A percentile compares a stretch with the other conserved stretches of the same genome.
These are phyloP conservation scores for Parauchenoglanis punctatus DNA, from an alignment of 2,797 vertebrate species.

Conservation along the genomic window DNA sequence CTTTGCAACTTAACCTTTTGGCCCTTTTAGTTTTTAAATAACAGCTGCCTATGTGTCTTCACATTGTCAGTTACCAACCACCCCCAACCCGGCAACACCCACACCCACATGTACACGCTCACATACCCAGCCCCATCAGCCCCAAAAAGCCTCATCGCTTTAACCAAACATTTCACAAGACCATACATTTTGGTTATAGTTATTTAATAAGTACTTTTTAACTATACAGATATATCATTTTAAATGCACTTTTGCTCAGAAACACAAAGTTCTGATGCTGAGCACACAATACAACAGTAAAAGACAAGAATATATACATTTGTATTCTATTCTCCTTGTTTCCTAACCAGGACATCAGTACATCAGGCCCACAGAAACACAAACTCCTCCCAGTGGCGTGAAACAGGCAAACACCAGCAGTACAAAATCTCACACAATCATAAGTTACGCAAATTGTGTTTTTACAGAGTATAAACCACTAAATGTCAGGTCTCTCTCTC, in stretches of 20 bases:
- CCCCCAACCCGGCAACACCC: conserved; percentile 3
- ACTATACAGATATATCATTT: conserved; percentile 61
- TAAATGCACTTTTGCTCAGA: conserved; percentile 52
- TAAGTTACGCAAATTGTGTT: conserved; percentile 32
- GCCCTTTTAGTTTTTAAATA: not conserved
- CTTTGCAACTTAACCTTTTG: not conserved
- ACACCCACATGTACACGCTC: not conserved
- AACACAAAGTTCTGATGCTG: conserved; percentile 57
- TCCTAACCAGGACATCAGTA: conserved; percentile 16
- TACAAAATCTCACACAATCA: conserved; percentile 42
- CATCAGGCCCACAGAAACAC: conserved; percentile 28
- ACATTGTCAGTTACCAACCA: not conserved
- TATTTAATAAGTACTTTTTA: conserved; percentile 64
- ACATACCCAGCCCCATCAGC: conserved; percentile 1
- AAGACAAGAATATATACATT: conserved; percentile 58
- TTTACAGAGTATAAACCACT: conserved; percentile 31
- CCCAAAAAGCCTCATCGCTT: conserved; percentile 36
- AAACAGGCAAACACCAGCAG: conserved; percentile 34
- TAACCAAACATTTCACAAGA: conserved; percentile 43
- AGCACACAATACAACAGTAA: conserved; percentile 57
- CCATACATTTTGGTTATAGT: conserved; percentile 55
- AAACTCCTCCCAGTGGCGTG: conserved; percentile 14
- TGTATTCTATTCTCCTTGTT: conserved; percentile 37
- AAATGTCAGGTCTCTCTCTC: conserved; percentile 23
- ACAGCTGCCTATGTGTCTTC: not conserved